phyloP scores from a whole-genome alignment of 2,113 vertebrate genomes.

The Pseudonaja textilis region DNA sequence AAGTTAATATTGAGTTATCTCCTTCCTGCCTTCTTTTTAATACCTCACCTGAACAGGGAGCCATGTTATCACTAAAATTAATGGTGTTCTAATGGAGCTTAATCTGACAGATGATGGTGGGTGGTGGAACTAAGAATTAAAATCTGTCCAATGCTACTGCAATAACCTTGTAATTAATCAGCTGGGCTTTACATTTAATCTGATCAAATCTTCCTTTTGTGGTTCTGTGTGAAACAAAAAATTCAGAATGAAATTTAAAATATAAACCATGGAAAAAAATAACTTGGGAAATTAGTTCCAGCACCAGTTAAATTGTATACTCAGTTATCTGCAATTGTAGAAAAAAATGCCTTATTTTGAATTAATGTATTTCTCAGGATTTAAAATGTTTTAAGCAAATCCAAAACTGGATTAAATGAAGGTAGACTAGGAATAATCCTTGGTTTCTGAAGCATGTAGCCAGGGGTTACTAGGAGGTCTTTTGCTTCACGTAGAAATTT shows the following conservation, averaged over 20 bases:
- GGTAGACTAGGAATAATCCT: not conserved
- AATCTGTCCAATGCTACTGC: conserved; percentile 47
- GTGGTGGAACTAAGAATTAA: conserved; percentile 48
- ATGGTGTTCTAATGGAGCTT: conserved; percentile 52
- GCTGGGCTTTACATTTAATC: conserved; percentile 43
- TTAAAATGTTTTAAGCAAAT: not conserved
- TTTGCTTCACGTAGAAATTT: not conserved
- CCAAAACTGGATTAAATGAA: not conserved
- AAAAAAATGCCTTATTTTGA: not conserved
- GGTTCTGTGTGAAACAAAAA: conserved; percentile 35
- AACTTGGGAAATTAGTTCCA: not conserved
- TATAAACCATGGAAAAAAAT: not conserved
- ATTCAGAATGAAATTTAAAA: conserved; percentile 35
- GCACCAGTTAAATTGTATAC: fast-evolving
- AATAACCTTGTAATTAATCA: conserved; percentile 61
- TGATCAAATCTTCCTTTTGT: conserved; percentile 60
- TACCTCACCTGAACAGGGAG: conserved; percentile 25
- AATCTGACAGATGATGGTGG: conserved; percentile 57
- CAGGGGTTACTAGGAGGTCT: not conserved
- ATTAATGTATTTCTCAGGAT: not conserved
- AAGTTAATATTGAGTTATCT: not conserved
- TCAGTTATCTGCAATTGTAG: not conserved
- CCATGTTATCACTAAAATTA: conserved; percentile 45
- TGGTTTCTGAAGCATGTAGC: not conserved
- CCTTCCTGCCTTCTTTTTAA: conserved; percentile 15